These are phyloP conservation scores for Lepidurus packardi DNA, from an alignment of 1,140 invertebrate species.

Conservation along the genomic window DNA sequence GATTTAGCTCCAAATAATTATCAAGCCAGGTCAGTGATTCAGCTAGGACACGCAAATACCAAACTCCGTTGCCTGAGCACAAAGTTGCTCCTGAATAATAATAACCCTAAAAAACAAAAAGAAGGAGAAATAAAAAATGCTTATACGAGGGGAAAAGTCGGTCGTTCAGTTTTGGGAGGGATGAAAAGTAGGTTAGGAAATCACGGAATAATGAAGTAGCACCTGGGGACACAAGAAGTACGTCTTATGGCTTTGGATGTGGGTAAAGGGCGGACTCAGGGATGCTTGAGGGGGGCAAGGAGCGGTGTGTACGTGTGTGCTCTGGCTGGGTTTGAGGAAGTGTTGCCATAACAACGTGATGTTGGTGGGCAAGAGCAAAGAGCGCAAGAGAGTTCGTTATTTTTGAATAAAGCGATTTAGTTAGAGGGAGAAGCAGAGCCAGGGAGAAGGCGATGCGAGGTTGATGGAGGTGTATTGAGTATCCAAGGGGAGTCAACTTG, in stretches of 20 bases:
- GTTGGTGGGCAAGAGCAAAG: not conserved
- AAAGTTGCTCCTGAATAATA: too few relatives aligned
- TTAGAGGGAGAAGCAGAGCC: not conserved
- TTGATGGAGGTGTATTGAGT: constrained; percentile 15
- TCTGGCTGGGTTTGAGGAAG: not conserved
- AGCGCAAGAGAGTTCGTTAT: not conserved
- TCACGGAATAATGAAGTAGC: constrained; percentile 21
- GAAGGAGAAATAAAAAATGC: not conserved
- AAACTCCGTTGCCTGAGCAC: too few relatives aligned
- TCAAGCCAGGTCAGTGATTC: too few relatives aligned
- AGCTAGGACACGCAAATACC: too few relatives aligned
- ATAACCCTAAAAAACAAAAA: too few relatives aligned
- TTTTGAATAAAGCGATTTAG: constrained; percentile 7
- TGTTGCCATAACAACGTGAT: constrained; percentile 18
- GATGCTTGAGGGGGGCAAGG: not conserved
- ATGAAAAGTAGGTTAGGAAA: not conserved
- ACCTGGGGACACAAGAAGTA: not conserved
- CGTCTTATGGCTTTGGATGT: not conserved
- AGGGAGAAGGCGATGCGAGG: not conserved
- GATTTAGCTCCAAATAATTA: too few relatives aligned
- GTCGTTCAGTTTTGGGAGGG: not conserved
- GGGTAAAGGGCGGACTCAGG: not conserved
- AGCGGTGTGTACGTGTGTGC: not conserved
- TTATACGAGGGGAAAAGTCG: not conserved
- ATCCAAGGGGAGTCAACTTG: constrained; percentile 19